phyloP scores from a whole-genome alignment of 2,113 vertebrate species.

The Zosterops borbonicus region DNA sequence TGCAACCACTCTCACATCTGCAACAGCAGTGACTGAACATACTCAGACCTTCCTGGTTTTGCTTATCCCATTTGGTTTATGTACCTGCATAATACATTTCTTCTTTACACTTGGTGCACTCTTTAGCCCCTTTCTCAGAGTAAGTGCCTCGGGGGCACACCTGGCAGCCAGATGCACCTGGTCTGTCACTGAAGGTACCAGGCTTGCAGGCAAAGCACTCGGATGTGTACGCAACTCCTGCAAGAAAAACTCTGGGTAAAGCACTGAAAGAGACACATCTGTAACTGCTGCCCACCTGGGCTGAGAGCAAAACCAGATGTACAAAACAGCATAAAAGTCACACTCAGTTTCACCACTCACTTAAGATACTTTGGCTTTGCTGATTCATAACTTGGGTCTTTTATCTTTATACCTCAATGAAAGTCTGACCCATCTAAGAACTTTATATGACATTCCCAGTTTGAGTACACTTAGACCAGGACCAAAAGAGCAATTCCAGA shows the following conservation, averaged over 20 bases:
- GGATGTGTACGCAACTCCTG: constrained; percentile 95
- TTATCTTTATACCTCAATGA: neutral
- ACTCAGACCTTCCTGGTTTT: neutral
- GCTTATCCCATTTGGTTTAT: neutral
- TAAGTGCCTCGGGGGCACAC: constrained; percentile 88
- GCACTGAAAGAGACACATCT: neutral
- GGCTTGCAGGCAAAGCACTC: constrained; percentile 95
- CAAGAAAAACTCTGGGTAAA: neutral
- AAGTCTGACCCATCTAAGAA: neutral
- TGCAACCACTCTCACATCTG: neutral
- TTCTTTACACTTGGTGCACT: constrained; percentile 84
- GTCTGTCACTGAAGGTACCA: constrained; percentile 85
- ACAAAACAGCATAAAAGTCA: neutral
- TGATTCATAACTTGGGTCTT: neutral
- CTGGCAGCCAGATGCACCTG: constrained; percentile 86
- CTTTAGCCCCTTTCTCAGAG: constrained; percentile 89
- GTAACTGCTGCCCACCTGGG: neutral
- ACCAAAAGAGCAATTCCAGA: neutral
- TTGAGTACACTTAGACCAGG: neutral
- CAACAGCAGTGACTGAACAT: accelerated
- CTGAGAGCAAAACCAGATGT: neutral
- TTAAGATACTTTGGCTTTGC: neutral
- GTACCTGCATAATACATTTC: constrained; percentile 87
- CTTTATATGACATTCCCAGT: neutral
- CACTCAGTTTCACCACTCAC: neutral